Base-by-base conservation (phyloP, 1,140 invertebrate species). In the Microplitis mediator region DNA sequence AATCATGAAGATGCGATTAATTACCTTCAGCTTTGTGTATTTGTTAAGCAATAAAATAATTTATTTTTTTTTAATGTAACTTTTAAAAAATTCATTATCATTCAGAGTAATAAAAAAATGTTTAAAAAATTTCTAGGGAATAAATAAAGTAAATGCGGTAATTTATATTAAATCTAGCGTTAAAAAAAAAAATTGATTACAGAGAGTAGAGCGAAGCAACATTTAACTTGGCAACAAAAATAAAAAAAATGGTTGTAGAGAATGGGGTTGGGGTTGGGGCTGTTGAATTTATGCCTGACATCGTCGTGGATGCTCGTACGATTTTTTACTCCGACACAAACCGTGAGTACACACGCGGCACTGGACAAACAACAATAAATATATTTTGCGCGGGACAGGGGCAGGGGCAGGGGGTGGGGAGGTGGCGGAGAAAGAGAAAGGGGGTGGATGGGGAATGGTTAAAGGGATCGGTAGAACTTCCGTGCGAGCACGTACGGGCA, bases 301-400 rank as follows among this genome's bases (percentile, higher is more conserved):
- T 80, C 78, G 77, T 77, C 74, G 80, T 72, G 75, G 74, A 73
- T 45, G 67, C 76, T 76, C 78, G 76, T 76, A 76, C 74, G 80
- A 81, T 81, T 81, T 80, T 82, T 82, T 82, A 80, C 78, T 52
- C 62, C 71, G 71, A 63, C 71, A 62, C 62, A 72, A 73, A 75
- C 16, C 71, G 71, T 76, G 76, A 65, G 82, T 79, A 80, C 79
- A 71, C 81, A 84, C 80, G 83, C 79, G 39, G 23, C 56, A 58
- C 64, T 83, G 84, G 80, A 84, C 85, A 86, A 86, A 87, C 85
- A 87, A 87, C 85, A 86, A 87, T 87, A 87, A 87, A 87, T 87
- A 87, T 86, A 86, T 86, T 87, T 86, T 81, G 82, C 83, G 78
- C 72, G 72, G 69, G 69, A 74, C 31, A 51, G 50, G 9, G 54